Conservation (phyloP, 2,113 vertebrate species). For the Pardalotus punctatus region DNA sequence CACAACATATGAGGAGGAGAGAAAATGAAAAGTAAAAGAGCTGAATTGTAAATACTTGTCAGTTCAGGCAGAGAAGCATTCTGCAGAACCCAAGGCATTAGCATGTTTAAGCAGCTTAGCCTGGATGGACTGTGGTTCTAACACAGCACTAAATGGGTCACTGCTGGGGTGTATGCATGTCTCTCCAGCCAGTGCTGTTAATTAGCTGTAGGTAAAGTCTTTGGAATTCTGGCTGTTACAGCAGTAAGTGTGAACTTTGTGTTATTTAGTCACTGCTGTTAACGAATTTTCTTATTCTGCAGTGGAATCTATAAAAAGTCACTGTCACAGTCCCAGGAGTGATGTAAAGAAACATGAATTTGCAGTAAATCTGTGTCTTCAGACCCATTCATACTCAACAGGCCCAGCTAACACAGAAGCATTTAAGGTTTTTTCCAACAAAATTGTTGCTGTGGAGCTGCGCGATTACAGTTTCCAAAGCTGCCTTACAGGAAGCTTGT, state of each 20-base stretch:
- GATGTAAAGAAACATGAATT: not conserved
- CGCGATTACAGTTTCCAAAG: not conserved
- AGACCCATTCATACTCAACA: not conserved
- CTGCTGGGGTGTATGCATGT: not conserved
- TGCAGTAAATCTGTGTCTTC: not conserved
- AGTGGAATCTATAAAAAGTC: not conserved
- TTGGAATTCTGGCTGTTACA: not conserved
- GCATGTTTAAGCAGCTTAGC: slow-evolving; percentile 58
- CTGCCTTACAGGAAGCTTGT: not conserved
- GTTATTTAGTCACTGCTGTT: not conserved
- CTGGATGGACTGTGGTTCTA: slow-evolving; percentile 5
- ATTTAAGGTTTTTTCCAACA: not conserved
- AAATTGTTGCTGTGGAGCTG: not conserved
- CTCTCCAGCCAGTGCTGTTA: not conserved
- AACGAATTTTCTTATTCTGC: not conserved
- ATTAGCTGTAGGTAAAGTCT: not conserved
- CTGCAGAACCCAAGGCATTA: slow-evolving; percentile 30
- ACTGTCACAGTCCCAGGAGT: not conserved
- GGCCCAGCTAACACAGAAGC: not conserved
- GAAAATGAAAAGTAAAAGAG: not conserved
- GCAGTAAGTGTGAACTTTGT: not conserved
- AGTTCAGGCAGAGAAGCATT: not conserved
- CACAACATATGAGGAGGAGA: not conserved
- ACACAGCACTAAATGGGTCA: slow-evolving; percentile 35
- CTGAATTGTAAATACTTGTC: slow-evolving; percentile 12